Percentiles rank a stretch among this genome's conserved stretches.
Evolutionary conservation across 2,797 vertebrate genomes (phyloP).

Genomic region (Brotula barbata): DNA sequence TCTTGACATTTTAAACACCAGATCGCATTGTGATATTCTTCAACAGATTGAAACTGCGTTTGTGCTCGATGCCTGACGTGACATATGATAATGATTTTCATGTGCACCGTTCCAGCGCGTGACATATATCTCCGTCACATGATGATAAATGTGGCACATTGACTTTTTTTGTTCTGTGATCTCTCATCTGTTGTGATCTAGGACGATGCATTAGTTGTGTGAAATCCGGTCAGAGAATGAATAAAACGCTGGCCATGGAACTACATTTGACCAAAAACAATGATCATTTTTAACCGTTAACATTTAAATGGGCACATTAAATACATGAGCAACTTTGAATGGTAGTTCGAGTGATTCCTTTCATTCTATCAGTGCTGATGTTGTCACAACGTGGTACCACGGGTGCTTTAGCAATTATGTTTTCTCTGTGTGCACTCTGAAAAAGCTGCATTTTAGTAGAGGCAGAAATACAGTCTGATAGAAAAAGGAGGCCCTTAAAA

Average conservation of each 20-base stretch:
- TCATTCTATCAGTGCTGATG: constrained; percentile 41
- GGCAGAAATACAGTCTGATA: constrained; percentile 23
- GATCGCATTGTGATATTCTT: constrained; percentile 29
- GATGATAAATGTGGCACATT: constrained; percentile 65
- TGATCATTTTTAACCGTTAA: constrained; percentile 60
- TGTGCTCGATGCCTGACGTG: constrained; percentile 42
- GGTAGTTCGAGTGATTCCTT: constrained; percentile 62
- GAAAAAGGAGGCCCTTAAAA: constrained; percentile 17
- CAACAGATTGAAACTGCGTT: constrained; percentile 25
- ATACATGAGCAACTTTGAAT: constrained; percentile 65
- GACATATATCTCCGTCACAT: constrained; percentile 64
- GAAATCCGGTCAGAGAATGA: too few species aligned
- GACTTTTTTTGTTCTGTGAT: constrained; percentile 62
- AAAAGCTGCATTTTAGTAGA: constrained; percentile 33
- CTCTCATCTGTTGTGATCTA: constrained; percentile 40
- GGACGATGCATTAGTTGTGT: constrained; percentile 39
- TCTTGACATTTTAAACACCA: constrained; percentile 48
- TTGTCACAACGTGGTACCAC: constrained; percentile 52
- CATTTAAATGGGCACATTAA: constrained; percentile 65
- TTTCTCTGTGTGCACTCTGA: constrained; percentile 18
- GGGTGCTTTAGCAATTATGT: constrained; percentile 51
- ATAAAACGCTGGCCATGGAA: constrained; percentile 10
- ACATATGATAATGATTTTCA: constrained; percentile 70
- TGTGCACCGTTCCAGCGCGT: constrained; percentile 53
- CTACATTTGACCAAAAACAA: constrained; percentile 27